Evolutionary conservation across 2,113 vertebrate species (phyloP), one percentile per base, ranked within the genome.

Genomic region (Lasiurus cinereus): DNA sequence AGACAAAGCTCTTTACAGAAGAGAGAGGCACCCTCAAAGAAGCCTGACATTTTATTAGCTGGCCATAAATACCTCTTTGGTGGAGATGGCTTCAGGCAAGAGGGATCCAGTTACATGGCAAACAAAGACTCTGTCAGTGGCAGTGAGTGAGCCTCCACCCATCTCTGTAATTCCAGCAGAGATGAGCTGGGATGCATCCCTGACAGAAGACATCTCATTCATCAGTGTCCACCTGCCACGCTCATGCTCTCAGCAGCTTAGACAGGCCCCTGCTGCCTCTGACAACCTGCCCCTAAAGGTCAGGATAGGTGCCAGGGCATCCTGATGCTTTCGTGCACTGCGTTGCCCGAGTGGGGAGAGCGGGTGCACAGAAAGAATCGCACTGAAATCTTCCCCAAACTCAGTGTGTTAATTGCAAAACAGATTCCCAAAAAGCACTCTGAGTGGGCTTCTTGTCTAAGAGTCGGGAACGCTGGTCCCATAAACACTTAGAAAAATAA

Each of bases 281-380:
- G 93, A 22, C 8, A 86, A 43, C 27, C 64, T 88, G 85, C 92
- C 97, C 88, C 88, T 77, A 83, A 67, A 62, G 94, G 78, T 90
- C 91, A 50, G 84, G 91, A 52, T 93, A 88, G 50, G 88, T 72
- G 69, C 83, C 14, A 24, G 22, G 59, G 19, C 72, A 50, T 97
- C 64, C 87, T 95, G 76, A 62, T 86, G 78, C 77, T 56, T 48
- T 92, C 78, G 7, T n/a, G 18, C 19, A 36, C 8, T 48, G 12
- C 21, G 9, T 15, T 64, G 33, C 13, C 66, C 18, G 3, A 13
- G 39, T 15, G 46, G n/a, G 48, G 43, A 78, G n/a, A 22, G 29
- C 46, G 11, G 50, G 39, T 22, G 76, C 69, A 13, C 36, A 79
- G 48, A 90, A 54, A 64, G 33, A 79, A 73, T 88, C 29, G 3